Evolutionary conservation across 2,888 invertebrate species (phyloP).

Genomic region (Tachina fera): DNA sequence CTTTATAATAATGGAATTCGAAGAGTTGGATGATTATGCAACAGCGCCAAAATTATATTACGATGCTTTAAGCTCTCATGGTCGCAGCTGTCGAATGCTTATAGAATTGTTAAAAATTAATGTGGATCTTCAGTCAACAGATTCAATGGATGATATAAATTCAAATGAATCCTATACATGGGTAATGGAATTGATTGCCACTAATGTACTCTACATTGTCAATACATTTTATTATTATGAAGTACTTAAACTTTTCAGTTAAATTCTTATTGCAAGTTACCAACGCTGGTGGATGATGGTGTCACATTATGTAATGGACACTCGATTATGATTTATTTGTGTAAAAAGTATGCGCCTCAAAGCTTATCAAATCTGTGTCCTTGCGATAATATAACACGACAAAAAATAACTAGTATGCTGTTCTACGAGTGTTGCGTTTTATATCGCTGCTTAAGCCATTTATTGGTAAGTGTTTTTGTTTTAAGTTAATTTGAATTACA

Average conservation of each 20-base stretch:
- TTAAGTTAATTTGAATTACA: no score
- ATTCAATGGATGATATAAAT: slow-evolving; percentile 82
- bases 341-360: slow-evolving; percentile 74
- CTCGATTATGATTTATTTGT: slow-evolving; percentile 83
- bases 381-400: slow-evolving; percentile 74
- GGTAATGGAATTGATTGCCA: slow-evolving; percentile 69
- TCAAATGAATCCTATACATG: slow-evolving; percentile 78
- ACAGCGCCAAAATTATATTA: slow-evolving; percentile 75
- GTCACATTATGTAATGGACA: slow-evolving; percentile 82
- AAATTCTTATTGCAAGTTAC: slow-evolving; percentile 82
- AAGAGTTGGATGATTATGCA: neutral
- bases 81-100: slow-evolving; percentile 82
- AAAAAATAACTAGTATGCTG: slow-evolving; percentile 78
- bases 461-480: slow-evolving; percentile 74
- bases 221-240: neutral
- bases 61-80: slow-evolving; percentile 82
- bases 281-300: slow-evolving; percentile 80
- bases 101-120: slow-evolving; percentile 82
- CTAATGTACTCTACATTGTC: no score
- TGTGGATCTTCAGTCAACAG: slow-evolving; percentile 78
- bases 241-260: slow-evolving; percentile 73
- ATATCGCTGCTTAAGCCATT: slow-evolving; percentile 74
- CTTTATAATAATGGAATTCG: neutral
- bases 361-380: slow-evolving; percentile 72
- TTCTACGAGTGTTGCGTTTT: slow-evolving; percentile 80